Evolutionary conservation across 2,888 invertebrate genomes (phyloP).

Genomic region (Cerceris rybyensis): DNA sequence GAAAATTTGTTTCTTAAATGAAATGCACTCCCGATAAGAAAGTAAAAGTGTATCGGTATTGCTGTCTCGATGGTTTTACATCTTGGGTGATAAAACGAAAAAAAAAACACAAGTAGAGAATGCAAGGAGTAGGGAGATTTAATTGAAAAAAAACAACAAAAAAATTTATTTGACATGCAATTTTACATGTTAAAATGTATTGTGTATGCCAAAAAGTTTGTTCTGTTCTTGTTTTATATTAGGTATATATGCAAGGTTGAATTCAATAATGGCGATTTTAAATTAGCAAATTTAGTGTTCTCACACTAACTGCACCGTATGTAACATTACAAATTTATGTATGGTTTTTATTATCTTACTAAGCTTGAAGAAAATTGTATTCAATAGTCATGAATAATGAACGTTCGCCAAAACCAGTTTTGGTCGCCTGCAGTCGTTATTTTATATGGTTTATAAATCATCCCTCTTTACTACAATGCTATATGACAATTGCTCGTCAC

Average conservation of each 20-base stretch:
- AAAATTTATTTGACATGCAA: slow-evolving; percentile 76
- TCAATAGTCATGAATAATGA: slow-evolving; percentile 69
- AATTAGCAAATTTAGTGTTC: slow-evolving; percentile 52
- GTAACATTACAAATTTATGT: slow-evolving; percentile 35
- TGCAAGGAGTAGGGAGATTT: slow-evolving; percentile 58
- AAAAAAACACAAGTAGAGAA: slow-evolving; percentile 54
- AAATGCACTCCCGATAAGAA: slow-evolving; percentile 50
- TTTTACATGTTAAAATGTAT: slow-evolving; percentile 80
- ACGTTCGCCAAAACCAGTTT: slow-evolving; percentile 59
- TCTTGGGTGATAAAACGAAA: slow-evolving; percentile 61
- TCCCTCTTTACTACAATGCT: slow-evolving; percentile 45
- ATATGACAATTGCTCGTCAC: not conserved
- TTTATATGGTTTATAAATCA: slow-evolving; percentile 53
- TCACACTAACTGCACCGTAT: slow-evolving; percentile 42
- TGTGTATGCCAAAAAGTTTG: slow-evolving; percentile 79
- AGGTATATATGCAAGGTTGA: slow-evolving; percentile 78
- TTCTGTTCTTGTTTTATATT: slow-evolving; percentile 82
- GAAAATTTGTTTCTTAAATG: slow-evolving; percentile 65
- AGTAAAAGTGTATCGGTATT: slow-evolving; percentile 25
- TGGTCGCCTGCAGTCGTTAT: slow-evolving; percentile 55
- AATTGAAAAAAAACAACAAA: slow-evolving; percentile 41
- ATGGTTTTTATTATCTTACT: slow-evolving; percentile 47
- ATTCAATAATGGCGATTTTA: slow-evolving; percentile 76
- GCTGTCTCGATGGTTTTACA: slow-evolving; percentile 57
- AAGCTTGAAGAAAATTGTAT: slow-evolving; percentile 43